Base-by-base conservation (phyloP, 2,113 vertebrate genomes). In the Oreochromis aureus region DNA sequence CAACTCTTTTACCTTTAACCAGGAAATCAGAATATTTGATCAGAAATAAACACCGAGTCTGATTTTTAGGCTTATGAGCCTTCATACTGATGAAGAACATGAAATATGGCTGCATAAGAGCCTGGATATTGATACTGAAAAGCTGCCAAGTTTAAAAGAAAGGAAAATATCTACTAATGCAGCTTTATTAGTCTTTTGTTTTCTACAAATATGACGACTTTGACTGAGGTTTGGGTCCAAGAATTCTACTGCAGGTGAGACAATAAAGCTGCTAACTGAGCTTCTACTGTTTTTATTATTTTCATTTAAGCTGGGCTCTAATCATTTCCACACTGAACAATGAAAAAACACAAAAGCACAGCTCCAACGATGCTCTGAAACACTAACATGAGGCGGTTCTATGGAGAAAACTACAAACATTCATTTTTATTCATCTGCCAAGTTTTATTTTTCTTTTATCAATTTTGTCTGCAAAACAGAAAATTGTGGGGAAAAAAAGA, bases 171-270 rank as follows among this genome's bases (percentile, higher is more conserved):
- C 69, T 16, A 73, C 41, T 27, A 18, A 46, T 76, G 69, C 41
- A 76, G 24, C 4, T 76, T 48, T 18, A 44, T 1, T 66, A 36
- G 61, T 66, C 7, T 59, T 59, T 9, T 44, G 4, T 12, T 66
- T 66, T 24, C 39, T 44, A 44, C 36, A 6, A 71, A 71, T 44
- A 48, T 19, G 24, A 19, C 1, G 1, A 48, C 69, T 76, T 76
- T 10, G 9, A 27, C 41, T 73, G 22, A 73, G 69, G 41, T 73
- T 73, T 18, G 69, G 39, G 9, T 73, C 22, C 41, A 73, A 27
- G 15, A 3, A 73, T 73, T 27, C 0, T 48, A 73, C 22, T 30
- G 0, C 15, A 71, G 36, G n/a, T 16, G 0, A 76, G 41, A 30
- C 6, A 30, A 48, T 73, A 30, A 76, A 48, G 24, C n/a, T 27